Percentiles rank a stretch among this genome's conserved stretches.
Conservation (phyloP, 2,888 invertebrate species). For the Epiblema foenella region DNA sequence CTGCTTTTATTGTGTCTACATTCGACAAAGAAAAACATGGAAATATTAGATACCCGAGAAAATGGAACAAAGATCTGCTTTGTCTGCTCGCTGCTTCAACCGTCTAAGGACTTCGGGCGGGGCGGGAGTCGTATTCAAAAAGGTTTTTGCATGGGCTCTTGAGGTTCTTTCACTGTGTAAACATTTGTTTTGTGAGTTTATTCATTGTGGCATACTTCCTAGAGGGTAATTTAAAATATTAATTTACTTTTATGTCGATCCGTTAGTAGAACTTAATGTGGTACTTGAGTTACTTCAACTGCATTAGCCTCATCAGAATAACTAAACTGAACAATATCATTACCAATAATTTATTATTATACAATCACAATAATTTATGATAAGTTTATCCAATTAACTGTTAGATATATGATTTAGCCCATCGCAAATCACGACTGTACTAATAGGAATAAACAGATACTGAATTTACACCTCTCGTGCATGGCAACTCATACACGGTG, state of each 20-base stretch:
- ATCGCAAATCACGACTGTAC: slow-evolving; percentile 9
- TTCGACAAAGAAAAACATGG: slow-evolving; percentile 67
- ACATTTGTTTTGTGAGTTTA: neutral
- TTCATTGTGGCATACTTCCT: neutral
- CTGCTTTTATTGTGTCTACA: slow-evolving; percentile 79
- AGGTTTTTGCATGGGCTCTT: slow-evolving; percentile 14
- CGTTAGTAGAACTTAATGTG: neutral
- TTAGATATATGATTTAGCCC: slow-evolving; percentile 9
- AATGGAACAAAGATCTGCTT: slow-evolving; percentile 33
- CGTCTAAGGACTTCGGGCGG: slow-evolving; percentile 15
- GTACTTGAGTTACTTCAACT: neutral
- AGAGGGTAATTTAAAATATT: neutral
- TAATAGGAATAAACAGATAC: slow-evolving; percentile 12
- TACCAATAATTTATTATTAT: neutral
- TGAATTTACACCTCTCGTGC: slow-evolving; percentile 30
- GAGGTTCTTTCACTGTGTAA: slow-evolving; percentile 17
- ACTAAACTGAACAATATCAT: neutral
- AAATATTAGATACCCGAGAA: slow-evolving; percentile 39
- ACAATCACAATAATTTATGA: neutral
- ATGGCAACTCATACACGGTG: slow-evolving; percentile 20
- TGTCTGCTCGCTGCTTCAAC: slow-evolving; percentile 33
- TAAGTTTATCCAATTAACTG: slow-evolving; percentile 30
- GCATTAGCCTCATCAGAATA: neutral
- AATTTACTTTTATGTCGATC: too few relatives aligned
- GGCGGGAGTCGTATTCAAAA: slow-evolving; percentile 27